Evolutionary conservation across 1,140 invertebrate species (phyloP).

Genomic region (Drosophila lacteicornis): DNA sequence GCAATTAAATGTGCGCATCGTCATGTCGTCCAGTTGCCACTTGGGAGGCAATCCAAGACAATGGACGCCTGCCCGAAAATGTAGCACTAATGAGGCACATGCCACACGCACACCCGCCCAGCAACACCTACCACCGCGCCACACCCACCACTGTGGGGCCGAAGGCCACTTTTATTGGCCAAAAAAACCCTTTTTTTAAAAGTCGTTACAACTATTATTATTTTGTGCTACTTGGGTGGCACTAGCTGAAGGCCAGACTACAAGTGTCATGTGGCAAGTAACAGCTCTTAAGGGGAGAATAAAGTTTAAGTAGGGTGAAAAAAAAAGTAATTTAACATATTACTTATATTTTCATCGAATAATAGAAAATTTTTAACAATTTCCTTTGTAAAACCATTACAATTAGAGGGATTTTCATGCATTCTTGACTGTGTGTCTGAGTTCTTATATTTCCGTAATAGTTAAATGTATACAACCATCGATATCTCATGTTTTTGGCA

Average conservation of each 20-base stretch:
- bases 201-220: background rate
- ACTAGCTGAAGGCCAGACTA: background rate
- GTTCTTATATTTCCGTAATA: background rate
- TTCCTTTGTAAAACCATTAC: no score
- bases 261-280: background rate
- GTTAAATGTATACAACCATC: background rate
- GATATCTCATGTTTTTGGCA: background rate
- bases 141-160: background rate
- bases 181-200: background rate
- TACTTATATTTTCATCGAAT: no score
- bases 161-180: background rate
- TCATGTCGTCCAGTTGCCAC: conserved; percentile 54
- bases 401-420: background rate
- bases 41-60: conserved; percentile 52
- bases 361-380: no score
- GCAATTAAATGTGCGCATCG: conserved; percentile 61
- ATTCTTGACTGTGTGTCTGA: background rate
- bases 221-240: background rate
- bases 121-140: background rate
- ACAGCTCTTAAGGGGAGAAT: background rate
- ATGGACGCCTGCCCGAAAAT: conserved; percentile 38
- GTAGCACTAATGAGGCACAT: conserved; percentile 65
- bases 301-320: no score
- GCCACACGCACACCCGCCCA: conserved; percentile 30
- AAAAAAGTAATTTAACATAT: no score